These are phyloP conservation scores for Hydrocynus forskahlii DNA, from an alignment of 2,797 vertebrate species.

Conservation along the genomic window DNA sequence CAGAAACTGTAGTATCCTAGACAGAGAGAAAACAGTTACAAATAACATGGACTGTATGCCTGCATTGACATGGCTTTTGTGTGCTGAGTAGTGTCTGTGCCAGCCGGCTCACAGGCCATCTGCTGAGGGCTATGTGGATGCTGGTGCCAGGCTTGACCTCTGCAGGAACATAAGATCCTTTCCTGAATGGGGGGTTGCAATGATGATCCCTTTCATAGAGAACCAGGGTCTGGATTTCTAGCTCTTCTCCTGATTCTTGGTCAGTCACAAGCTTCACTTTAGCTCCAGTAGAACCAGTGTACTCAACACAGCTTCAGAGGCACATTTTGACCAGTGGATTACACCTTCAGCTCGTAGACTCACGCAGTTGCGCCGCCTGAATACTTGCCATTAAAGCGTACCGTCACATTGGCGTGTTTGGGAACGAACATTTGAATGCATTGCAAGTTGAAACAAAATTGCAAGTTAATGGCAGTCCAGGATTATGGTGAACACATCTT, in stretches of 20 bases:
- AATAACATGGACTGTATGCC: neutral
- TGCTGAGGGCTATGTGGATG: neutral
- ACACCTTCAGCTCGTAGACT: too few relatives aligned
- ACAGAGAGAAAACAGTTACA: neutral
- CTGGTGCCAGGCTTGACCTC: neutral
- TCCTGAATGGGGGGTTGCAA: neutral
- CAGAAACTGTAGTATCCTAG: neutral
- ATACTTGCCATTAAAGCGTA: too few relatives aligned
- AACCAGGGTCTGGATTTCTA: neutral
- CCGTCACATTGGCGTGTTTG: too few relatives aligned
- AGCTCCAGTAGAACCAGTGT: neutral
- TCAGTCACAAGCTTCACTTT: neutral
- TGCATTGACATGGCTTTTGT: neutral
- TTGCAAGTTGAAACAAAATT: too few relatives aligned
- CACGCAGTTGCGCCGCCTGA: too few relatives aligned
- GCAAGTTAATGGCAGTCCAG: too few relatives aligned
- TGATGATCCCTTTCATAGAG: neutral
- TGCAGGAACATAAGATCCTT: neutral
- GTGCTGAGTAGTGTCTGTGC: neutral
- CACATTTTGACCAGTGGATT: neutral
- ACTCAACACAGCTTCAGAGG: neutral
- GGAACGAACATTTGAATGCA: too few relatives aligned
- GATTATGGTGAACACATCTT: too few relatives aligned
- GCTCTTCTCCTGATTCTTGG: neutral
- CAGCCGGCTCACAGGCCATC: conserved; percentile 8